Conservation (phyloP, 2,113 vertebrate species). For the Neopipo cinnamomea region DNA sequence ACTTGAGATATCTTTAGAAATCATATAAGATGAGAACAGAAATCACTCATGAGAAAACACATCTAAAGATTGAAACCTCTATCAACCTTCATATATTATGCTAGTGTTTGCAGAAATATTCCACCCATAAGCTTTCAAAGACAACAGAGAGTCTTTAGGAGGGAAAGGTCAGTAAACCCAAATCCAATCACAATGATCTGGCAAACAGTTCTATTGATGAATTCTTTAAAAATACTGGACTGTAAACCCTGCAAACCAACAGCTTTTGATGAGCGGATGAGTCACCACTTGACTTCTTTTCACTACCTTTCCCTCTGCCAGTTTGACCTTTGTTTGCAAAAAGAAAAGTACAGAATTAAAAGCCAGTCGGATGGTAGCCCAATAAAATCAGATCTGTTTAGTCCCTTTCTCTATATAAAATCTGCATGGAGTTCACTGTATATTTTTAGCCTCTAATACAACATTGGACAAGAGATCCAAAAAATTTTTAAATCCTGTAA, state of each 20-base stretch:
- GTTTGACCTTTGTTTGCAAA: not conserved
- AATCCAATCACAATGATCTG: not conserved
- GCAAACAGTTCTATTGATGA: not conserved
- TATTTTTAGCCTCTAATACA: not conserved
- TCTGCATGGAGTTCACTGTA: not conserved
- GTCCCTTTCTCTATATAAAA: not conserved
- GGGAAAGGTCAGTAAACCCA: not conserved
- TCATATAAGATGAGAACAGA: not conserved
- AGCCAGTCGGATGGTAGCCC: not conserved
- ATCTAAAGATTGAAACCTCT: not conserved
- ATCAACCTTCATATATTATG: not conserved
- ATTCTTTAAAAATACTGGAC: not conserved
- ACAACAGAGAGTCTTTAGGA: not conserved
- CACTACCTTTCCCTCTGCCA: not conserved
- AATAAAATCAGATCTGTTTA: not conserved
- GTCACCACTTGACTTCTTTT: not conserved
- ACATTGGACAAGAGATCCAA: not conserved
- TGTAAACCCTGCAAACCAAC: not conserved
- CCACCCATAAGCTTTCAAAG: not conserved
- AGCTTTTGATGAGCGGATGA: not conserved
- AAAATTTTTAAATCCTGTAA: not conserved
- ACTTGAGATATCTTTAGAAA: not conserved
- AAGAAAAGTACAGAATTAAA: not conserved
- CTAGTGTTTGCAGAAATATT: not conserved
- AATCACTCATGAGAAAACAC: not conserved